Evolutionary conservation across 2,797 vertebrate species (phyloP).

Genomic region (Malurus splendens): DNA sequence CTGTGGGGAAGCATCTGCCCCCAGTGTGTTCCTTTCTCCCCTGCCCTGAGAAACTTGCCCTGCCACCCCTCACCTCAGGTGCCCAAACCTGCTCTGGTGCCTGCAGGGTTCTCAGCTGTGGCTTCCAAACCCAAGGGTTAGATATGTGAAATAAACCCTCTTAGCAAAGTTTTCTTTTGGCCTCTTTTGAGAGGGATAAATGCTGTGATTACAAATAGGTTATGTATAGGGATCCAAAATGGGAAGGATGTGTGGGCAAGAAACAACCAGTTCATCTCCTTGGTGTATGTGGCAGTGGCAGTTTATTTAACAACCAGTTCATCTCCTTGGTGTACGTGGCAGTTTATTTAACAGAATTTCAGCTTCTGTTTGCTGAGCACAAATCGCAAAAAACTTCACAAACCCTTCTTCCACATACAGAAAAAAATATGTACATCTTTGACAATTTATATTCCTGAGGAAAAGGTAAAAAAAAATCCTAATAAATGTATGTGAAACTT

Average conservation of each 20-base stretch:
- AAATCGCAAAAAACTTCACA: rapidly evolving
- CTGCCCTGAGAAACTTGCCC: not conserved
- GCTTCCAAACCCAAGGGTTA: not conserved
- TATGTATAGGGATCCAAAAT: rapidly evolving
- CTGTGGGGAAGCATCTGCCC: not conserved
- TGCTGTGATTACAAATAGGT: not conserved
- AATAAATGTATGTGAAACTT: not conserved
- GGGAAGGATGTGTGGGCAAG: not conserved
- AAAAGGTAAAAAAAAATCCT: not conserved
- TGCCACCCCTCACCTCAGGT: rapidly evolving
- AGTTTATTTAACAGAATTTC: not conserved
- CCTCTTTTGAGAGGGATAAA: not conserved
- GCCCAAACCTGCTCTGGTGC: not conserved
- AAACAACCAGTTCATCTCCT: not conserved
- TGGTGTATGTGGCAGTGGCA: not conserved
- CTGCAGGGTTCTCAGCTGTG: rapidly evolving
- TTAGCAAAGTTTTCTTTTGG: not conserved
- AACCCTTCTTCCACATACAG: not conserved
- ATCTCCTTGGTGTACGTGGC: not conserved
- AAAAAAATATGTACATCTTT: not conserved
- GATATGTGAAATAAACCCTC: not conserved
- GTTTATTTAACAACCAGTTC: not conserved
- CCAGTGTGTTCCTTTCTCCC: not conserved
- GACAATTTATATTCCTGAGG: not conserved
- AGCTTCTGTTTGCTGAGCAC: not conserved